Evolutionary conservation across 2,797 vertebrate genomes (phyloP), one percentile per base, ranked within the genome.

Genomic region (Rhinoraja longicauda): DNA sequence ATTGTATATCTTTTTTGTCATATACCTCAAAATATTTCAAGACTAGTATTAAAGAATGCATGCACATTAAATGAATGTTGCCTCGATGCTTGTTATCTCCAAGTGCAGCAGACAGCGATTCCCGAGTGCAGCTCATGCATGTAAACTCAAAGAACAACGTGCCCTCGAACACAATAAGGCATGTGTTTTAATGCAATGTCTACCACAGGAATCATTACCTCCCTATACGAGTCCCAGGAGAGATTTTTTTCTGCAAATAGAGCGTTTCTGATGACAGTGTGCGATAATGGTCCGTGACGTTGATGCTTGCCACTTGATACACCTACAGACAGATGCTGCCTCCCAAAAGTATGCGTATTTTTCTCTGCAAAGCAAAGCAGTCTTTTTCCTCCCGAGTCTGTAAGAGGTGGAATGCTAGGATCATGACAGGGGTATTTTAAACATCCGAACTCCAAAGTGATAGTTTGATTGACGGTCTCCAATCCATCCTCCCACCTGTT

Each of bases 361-460:
- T 75, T 91, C 94, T 93, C 29, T 93, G 26, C 78, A 62, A 93
- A 93, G 90, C 93, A 62, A 93, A 93, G 90, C 93, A 92, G 95
- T 94, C 95, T 95, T 93, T 53, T 94, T 96, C 95, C 95, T 93
- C 53, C 91, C 92, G 93, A 94, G 94, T 94, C 81, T 29, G 93
- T 93, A 95, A 94, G 93, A 95, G 93, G 93, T 32, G 95, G 95
- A 95, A 96, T 53, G 94, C 94, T 94, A 19, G 95, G 95, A 95
- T 95, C 93, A 67, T 4, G 94, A 94, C 95, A 95, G 95, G 95
- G 95, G 96, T 96, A 95, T 97, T 96, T 95, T 94, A 94, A 96
- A 96, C 94, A 94, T 95, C 96, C 93, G 93, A 94, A 93, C 93
- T 93, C 94, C 75, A 29, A 94, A 95, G 94, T 95, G 93, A 93